Evolutionary conservation across 1,140 invertebrate species (phyloP).

Genomic region (Cydia splendana): DNA sequence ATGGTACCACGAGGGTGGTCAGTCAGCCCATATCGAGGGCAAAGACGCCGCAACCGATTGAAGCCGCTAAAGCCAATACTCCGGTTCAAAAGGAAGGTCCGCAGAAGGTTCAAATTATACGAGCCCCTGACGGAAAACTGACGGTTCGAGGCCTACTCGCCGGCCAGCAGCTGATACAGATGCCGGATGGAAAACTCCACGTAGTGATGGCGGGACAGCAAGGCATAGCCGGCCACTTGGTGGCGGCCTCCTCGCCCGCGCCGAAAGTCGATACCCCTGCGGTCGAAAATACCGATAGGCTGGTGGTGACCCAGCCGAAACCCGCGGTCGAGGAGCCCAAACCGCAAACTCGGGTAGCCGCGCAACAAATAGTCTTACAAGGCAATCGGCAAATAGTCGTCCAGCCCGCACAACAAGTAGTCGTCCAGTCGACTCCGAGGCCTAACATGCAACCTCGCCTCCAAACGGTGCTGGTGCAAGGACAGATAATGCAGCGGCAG

Average conservation of each 20-base stretch:
- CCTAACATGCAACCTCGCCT: slow-evolving; percentile 45
- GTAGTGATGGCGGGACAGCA: slow-evolving; percentile 82
- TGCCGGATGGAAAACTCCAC: slow-evolving; percentile 96
- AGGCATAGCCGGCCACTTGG: slow-evolving; percentile 63
- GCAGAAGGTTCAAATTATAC: slow-evolving; percentile 94
- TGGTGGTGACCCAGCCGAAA: slow-evolving; percentile 38
- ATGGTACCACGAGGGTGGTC: slow-evolving; percentile 88
- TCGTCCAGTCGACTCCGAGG: slow-evolving; percentile 50
- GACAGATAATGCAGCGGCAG: slow-evolving; percentile 55
- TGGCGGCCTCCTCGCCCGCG: slow-evolving; percentile 54
- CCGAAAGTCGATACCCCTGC: slow-evolving; percentile 42
- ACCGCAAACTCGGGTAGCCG: slow-evolving; percentile 41
- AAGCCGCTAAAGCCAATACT: slow-evolving; percentile 48
- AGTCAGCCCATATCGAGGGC: slow-evolving; percentile 76
- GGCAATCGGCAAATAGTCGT: slow-evolving; percentile 56
- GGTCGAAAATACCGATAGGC: slow-evolving; percentile 41
- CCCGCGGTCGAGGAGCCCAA: slow-evolving; percentile 44
- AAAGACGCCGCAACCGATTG: slow-evolving; percentile 46
- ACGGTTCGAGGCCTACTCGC: slow-evolving; percentile 94
- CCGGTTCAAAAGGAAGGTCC: slow-evolving; percentile 76
- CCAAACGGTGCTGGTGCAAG: slow-evolving; percentile 66
- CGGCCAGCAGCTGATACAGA: slow-evolving; percentile 95
- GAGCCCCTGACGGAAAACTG: slow-evolving; percentile 93
- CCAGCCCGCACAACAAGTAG: slow-evolving; percentile 54
- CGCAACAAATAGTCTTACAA: slow-evolving; percentile 49